phyloP scores from a whole-genome alignment of 1,140 invertebrate species.

The Drosophila micromelanica region DNA sequence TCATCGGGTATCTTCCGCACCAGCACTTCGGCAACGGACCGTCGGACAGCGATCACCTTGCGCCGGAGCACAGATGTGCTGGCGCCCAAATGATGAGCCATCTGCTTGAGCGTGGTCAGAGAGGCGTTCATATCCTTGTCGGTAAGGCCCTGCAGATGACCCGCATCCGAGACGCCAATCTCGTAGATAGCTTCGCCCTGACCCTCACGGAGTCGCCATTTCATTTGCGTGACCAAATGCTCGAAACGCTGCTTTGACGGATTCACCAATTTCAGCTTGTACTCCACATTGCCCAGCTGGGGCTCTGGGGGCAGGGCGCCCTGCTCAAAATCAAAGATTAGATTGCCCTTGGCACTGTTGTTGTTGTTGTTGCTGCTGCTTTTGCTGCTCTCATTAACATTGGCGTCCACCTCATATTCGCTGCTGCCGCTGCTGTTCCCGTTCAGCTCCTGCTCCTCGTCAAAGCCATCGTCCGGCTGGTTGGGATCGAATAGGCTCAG shows the following conservation, averaged over 20 bases:
- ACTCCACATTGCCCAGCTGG: slow-evolving; percentile 95
- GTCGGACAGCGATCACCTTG: slow-evolving; percentile 84
- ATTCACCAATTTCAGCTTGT: slow-evolving; percentile 95
- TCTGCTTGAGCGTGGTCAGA: slow-evolving; percentile 91
- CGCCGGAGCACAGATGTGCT: slow-evolving; percentile 88
- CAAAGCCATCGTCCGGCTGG: slow-evolving; percentile 77
- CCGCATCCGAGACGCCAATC: slow-evolving; percentile 97
- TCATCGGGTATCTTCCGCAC: slow-evolving; percentile 96
- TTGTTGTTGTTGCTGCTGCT: slow-evolving; percentile 19
- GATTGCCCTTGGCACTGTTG: slow-evolving; percentile 83
- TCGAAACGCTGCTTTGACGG: slow-evolving; percentile 93
- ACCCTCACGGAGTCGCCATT: slow-evolving; percentile 94
- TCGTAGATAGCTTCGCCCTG: slow-evolving; percentile 98
- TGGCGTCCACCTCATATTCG: slow-evolving; percentile 69
- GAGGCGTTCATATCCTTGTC: slow-evolving; percentile 92
- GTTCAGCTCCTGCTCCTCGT: slow-evolving; percentile 73
- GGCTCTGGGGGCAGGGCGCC: slow-evolving; percentile 93
- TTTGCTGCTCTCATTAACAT: slow-evolving; percentile 54
- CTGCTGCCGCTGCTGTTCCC: slow-evolving; percentile 72
- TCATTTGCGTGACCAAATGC: slow-evolving; percentile 95
- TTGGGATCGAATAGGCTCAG: slow-evolving; percentile 91
- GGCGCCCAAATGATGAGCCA: slow-evolving; percentile 94
- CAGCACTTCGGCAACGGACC: slow-evolving; percentile 93
- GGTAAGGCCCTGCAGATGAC: slow-evolving; percentile 92
- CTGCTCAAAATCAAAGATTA: slow-evolving; percentile 82